Percentiles rank a stretch among this genome's conserved stretches.
Conservation (phyloP, 2,888 invertebrate genomes). For the Dyspetes luteomarginatus region DNA sequence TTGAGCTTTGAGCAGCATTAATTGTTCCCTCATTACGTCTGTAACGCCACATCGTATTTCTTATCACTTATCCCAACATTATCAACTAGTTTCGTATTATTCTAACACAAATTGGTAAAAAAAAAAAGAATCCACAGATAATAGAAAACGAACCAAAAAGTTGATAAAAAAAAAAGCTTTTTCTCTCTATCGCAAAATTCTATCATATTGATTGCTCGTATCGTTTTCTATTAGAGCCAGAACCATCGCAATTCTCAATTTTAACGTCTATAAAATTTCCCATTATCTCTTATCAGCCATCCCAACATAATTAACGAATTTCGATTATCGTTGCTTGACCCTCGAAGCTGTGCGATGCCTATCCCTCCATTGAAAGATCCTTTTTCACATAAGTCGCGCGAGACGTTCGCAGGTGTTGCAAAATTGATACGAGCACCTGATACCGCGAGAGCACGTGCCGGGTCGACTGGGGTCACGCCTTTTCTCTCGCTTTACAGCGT, state of each 20-base stretch:
- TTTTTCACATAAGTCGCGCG: constrained; percentile 30
- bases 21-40: too few species aligned
- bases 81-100: too few species aligned
- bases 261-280: neutral
- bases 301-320: constrained; percentile 40
- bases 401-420: constrained; percentile 61
- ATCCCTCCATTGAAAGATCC: constrained; percentile 45
- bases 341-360: constrained; percentile 10
- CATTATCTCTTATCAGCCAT: neutral
- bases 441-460: constrained; percentile 64
- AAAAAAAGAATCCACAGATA: too few species aligned
- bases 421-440: constrained; percentile 64
- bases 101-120: too few species aligned
- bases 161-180: neutral
- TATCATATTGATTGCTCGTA: neutral
- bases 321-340: constrained; percentile 37
- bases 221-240: neutral
- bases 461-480: constrained; percentile 50
- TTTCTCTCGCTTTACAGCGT: constrained; percentile 23
- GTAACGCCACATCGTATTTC: too few species aligned
- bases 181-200: neutral
- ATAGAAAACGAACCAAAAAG: too few species aligned
- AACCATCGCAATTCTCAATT: neutral
- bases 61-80: too few species aligned
- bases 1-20: too few species aligned